Evolutionary conservation across 2,797 vertebrate genomes (phyloP).

Genomic region (Florisuga fusca): DNA sequence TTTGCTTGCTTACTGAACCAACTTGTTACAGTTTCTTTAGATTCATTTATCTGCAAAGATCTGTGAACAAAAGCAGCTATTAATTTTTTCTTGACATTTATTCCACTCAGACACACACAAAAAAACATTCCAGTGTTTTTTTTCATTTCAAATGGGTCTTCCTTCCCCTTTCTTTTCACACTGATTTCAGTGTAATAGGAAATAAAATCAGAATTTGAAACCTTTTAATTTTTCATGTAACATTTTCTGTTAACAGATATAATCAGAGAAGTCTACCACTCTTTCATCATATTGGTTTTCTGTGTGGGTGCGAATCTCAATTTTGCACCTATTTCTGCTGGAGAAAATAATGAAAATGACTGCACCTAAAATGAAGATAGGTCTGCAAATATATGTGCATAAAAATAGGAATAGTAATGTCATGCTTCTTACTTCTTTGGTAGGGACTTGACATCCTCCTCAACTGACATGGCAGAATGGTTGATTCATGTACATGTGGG

Average conservation of each 20-base stretch:
- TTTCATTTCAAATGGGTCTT: neutral
- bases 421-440: neutral
- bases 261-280: neutral
- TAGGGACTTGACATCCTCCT: neutral
- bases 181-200: neutral
- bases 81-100: neutral
- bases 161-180: neutral
- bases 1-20: neutral
- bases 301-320: neutral
- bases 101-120: neutral
- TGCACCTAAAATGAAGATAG: neutral
- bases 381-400: neutral
- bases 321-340: neutral
- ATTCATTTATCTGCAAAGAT: neutral
- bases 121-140: neutral
- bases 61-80: neutral
- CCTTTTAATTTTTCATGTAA: neutral
- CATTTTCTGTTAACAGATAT: neutral
- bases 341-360: neutral
- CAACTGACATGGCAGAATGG: neutral
- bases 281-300: neutral
- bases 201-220: neutral
- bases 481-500: neutral
- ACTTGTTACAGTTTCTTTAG: neutral
- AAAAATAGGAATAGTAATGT: neutral